Evolutionary conservation across 2,888 invertebrate genomes (phyloP), one percentile per base, ranked within the genome.

Genomic region (Digitonthophagus gazella): DNA sequence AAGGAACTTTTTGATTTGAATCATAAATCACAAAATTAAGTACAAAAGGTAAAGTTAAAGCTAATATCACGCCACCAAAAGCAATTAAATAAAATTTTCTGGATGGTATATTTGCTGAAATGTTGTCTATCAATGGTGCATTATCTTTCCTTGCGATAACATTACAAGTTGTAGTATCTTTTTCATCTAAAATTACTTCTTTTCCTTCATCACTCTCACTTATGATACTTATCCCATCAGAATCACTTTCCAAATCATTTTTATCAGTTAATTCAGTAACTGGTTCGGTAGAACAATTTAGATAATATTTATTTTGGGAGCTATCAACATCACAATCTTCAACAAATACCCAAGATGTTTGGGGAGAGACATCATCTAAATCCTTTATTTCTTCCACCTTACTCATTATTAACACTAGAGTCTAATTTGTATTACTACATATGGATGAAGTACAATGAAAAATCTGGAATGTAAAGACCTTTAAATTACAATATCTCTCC

Each of bases 141-240:
- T n/a, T n/a, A n/a, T 20, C 58, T 15, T 55, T 65, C n/a, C n/a
- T 11, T 15, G 56, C 11, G n/a, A 4, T 15, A 61, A 22, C 18
- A 63, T 57, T 56, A 64, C 64, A 14, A 57, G 28, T 55, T 57
- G 55, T 55, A 11, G 55, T 58, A 19, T 20, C 64, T 55, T 67
- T 66, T n/a, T 72, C 68, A 19, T 65, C 68, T n/a, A 58, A 22
- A 28, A 20, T 18, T 28, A 44, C 55, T 15, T 56, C 66, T 3
- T 65, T 65, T 11, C 16, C 56, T 58, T 66, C 64, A 58, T 75
- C 75, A 71, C 71, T 73, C 66, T 75, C 74, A 67, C 74, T 75
- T 28, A 75, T 75, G n/a, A 75, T 68, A 28, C 74, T 75, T 18
- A 75, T 72, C 2, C 75, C 73, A 67, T 75, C 75, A 1, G 75